These are phyloP conservation scores for Scotopteryx bipunctaria DNA, from an alignment of 2,888 invertebrate species.

Conservation along the genomic window DNA sequence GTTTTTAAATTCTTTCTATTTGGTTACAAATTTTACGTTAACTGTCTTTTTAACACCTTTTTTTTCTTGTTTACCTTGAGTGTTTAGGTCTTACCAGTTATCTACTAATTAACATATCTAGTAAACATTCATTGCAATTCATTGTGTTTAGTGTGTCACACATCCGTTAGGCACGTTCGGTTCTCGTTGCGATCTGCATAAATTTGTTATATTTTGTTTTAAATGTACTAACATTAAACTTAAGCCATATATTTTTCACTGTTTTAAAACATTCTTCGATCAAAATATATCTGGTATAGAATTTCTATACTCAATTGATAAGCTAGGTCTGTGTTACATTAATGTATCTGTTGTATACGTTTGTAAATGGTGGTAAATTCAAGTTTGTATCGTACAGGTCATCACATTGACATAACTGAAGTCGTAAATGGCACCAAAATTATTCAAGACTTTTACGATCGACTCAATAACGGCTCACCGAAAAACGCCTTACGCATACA, in stretches of 20 bases:
- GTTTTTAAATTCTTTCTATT: neutral
- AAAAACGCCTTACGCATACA: conserved; percentile 24
- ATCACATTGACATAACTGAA: neutral
- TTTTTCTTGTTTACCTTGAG: neutral
- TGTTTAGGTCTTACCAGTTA: conserved; percentile 5
- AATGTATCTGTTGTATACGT: too few relatives aligned
- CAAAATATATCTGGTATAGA: too few relatives aligned
- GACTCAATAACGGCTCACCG: conserved; percentile 21
- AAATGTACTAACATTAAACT: too few relatives aligned
- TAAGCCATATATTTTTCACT: too few relatives aligned
- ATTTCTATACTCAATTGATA: too few relatives aligned
- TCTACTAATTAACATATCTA: conserved; percentile 34
- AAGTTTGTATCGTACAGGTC: conserved; percentile 1
- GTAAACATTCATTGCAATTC: conserved; percentile 40
- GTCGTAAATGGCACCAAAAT: conserved; percentile 6
- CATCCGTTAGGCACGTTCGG: conserved; percentile 45
- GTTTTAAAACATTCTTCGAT: neutral
- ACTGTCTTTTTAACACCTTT: neutral
- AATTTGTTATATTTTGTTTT: conserved; percentile 23
- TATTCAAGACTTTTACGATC: conserved; percentile 14
- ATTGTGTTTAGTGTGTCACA: conserved; percentile 41
- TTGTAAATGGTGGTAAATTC: neutral
- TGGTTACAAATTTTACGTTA: neutral
- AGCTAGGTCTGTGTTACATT: neutral
- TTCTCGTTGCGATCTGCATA: conserved; percentile 35